Evolutionary conservation across 2,797 vertebrate species (phyloP), one percentile per base, ranked within the genome.

Genomic region (Tadarida brasiliensis): DNA sequence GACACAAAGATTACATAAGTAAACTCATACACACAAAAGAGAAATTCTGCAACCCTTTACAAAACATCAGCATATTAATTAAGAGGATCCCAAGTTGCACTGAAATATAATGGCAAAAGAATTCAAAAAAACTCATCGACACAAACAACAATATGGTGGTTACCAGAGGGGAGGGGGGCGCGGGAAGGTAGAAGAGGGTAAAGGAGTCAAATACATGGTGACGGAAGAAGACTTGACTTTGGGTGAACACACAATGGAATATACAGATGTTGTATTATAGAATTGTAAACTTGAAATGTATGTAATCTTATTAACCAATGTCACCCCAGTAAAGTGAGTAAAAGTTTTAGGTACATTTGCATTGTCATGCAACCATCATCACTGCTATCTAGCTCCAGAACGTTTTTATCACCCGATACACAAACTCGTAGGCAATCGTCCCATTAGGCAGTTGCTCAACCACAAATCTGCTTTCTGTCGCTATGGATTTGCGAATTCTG

Each of bases 11-110:
- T 84, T n/a, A 44, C 0, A 51, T 19, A 68, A 61, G 3, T 35
- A 92, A 73, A 92, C 61, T 33, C 77, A 85, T 76, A 91, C 26
- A 90, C 73, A 83, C 3, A 30, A 71, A 86, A 85, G 4, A 67
- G 47, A 76, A 47, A 77, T 68, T 65, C 44, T 47, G 3, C 15
- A 77, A 22, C 15, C 7, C 17, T 68, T 82, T 78, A 44, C 3
- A 47, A 91, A 94, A 67, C 6, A 49, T 11, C 26, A 39, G 8
- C 10, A 63, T 65, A 76, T 92, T 95, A 77, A 80, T 84, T 87
- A 68, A 47, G 24, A 87, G 57, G 22, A 71, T 57, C 47, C 94
- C 71, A 90, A 91, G 39, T 74, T 63, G 2, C 44, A n/a, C 68
- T 77, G 8, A 78, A 93, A 61, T 26, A 56, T 51, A 90, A 74